Percentiles rank a stretch among this genome's conserved stretches.
phyloP scores from a whole-genome alignment of 2,797 vertebrate genomes.

The Hemibagrus guttatus region DNA sequence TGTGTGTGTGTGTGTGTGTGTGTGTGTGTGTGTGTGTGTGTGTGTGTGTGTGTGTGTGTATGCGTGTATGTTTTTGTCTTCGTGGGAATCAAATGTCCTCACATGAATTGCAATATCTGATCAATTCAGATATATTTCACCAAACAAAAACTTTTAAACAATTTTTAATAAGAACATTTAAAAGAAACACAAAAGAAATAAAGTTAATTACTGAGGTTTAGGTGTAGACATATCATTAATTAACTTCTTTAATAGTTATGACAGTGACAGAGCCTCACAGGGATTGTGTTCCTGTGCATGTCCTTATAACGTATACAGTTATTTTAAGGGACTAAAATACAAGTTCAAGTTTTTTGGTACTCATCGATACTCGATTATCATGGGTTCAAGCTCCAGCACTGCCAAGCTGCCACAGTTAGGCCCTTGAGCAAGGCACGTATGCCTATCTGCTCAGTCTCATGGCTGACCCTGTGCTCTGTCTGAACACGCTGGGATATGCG shows the following conservation, averaged over 20 bases:
- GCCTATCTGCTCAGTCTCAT: background rate
- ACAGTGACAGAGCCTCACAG: background rate
- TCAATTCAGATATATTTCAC: background rate
- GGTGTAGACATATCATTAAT: background rate
- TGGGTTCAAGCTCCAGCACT: background rate
- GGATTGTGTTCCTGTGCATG: background rate
- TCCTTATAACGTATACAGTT: background rate
- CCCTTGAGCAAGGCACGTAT: background rate
- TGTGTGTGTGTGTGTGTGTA: constrained; percentile 4
- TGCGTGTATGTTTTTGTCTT: constrained; percentile 17
- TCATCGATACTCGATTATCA: background rate
- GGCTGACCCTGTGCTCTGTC: background rate
- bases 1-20: constrained; percentile 38
- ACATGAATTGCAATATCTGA: background rate
- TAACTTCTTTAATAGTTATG: background rate
- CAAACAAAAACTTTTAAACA: background rate
- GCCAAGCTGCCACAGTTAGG: background rate
- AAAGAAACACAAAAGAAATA: background rate
- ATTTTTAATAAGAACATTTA: background rate
- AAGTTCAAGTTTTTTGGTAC: background rate
- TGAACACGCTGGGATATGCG: no score
- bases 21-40: background rate
- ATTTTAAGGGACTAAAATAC: background rate
- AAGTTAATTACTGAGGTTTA: no score
- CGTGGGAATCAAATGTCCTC: constrained; percentile 13